phyloP scores from a whole-genome alignment of 37 sponge, comb jelly and placozoan genomes.

The Halisarca cf. caerulea region DNA sequence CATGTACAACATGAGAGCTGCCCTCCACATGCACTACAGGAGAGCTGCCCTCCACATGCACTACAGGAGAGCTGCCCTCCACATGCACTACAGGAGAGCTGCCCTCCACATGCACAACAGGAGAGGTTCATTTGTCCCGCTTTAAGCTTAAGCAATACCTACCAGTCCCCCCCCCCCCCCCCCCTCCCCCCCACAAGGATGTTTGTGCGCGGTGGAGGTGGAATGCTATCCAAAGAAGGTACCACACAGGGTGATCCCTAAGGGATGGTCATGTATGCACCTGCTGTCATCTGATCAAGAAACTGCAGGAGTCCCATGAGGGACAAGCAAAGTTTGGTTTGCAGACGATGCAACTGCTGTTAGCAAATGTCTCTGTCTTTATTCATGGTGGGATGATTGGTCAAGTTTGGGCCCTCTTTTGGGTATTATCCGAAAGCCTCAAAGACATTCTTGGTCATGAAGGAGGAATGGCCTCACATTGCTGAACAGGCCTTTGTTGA shows the following conservation, averaged over 20 bases:
- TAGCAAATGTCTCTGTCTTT: not conserved
- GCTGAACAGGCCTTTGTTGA: not conserved
- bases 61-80: no score
- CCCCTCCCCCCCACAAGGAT: conserved; percentile 27
- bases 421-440: no score
- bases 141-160: conserved; percentile 38
- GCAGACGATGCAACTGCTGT: not conserved
- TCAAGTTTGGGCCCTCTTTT: not conserved
- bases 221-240: conserved; percentile 43
- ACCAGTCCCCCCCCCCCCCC: not conserved
- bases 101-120: no score
- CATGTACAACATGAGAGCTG: no score
- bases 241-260: conserved; percentile 50
- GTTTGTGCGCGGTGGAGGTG: conserved; percentile 23
- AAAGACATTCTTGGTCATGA: not conserved
- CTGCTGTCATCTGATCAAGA: conserved; percentile 38
- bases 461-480: no score
- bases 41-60: no score
- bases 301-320: conserved; percentile 1
- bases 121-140: conserved; percentile 44
- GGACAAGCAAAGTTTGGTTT: conserved; percentile 7
- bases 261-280: conserved; percentile 63
- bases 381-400: not conserved
- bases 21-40: no score
- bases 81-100: no score